phyloP scores from a whole-genome alignment of 2,888 invertebrate species.

The Eristalis intricaria region DNA sequence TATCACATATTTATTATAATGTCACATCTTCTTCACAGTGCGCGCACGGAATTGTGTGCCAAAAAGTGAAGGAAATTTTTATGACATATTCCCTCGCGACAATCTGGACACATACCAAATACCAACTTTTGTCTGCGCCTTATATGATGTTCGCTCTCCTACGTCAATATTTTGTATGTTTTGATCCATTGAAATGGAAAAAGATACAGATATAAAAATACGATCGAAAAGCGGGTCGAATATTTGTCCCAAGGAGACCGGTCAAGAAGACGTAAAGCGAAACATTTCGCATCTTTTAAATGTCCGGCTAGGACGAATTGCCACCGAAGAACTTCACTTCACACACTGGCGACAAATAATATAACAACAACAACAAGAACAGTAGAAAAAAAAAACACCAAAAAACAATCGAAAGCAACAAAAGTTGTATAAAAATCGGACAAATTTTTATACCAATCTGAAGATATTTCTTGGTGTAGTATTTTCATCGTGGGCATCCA shows the following conservation, averaged over 20 bases:
- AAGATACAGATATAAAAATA: constrained; percentile 70
- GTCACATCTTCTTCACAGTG: constrained; percentile 57
- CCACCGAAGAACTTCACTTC: constrained; percentile 31
- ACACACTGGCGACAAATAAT: constrained; percentile 62
- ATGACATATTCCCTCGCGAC: constrained; percentile 70
- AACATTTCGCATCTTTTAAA: constrained; percentile 68
- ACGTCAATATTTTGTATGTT: constrained; percentile 47
- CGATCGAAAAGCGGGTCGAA: constrained; percentile 64
- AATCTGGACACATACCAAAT: constrained; percentile 57
- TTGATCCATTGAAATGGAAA: constrained; percentile 45
- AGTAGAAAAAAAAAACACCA: no score
- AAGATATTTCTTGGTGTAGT: constrained; percentile 54
- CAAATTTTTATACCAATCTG: constrained; percentile 70
- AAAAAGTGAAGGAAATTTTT: constrained; percentile 60
- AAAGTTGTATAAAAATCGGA: constrained; percentile 64
- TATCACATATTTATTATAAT: constrained; percentile 72
- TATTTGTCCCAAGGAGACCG: constrained; percentile 50
- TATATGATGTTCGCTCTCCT: constrained; percentile 38
- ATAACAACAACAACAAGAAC: constrained; percentile 10
- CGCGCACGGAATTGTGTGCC: constrained; percentile 17
- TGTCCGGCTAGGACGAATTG: constrained; percentile 63
- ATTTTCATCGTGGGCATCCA: constrained; percentile 63
- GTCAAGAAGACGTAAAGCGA: constrained; percentile 40
- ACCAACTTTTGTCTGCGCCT: constrained; percentile 41
- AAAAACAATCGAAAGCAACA: constrained; percentile 1